Evolutionary conservation across 2,888 invertebrate genomes (phyloP), one percentile per base, ranked within the genome.

Genomic region (Maniola hyperantus): DNA sequence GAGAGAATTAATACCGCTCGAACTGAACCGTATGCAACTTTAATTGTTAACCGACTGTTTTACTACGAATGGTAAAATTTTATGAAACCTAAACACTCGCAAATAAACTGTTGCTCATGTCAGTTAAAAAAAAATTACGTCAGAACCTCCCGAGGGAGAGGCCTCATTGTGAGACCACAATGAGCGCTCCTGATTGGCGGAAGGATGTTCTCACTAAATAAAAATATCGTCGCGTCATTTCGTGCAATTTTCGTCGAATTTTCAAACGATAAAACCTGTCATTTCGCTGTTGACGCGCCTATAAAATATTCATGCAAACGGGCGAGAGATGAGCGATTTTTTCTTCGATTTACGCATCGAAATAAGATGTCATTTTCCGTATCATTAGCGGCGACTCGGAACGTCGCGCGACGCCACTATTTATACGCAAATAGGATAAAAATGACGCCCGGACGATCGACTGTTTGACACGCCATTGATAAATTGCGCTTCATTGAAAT

Each of bases 351-450:
- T 89, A 85, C 87, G 88, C 89, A 83, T 88, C 89, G 89, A 88
- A 92, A 93, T 92, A 92, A 92, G 93, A 92, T 90, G 92, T 92
- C 92, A 92, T 93, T 93, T 93, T 93, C 93, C 92, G 91, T 90
- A 85, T 92, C 93, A 93, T 93, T 93, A 93, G 91, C 92, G 87
- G 80, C 88, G 88, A 84, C 83, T 84, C 82, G 86, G 85, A 84
- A 85, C 87, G 84, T 79, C 84, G 82, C 71, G 72, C 86, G 85
- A 83, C 80, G 86, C 83, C 91, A 92, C 92, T 92, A 92, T 92
- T 91, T 91, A 91, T 90, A 91, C 91, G 90, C 90, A 91, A 91
- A 91, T 92, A 90, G 89, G 90, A 90, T 91, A 90, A 90, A 89
- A 90, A 91, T 88, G 89, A 91, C 87, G 89, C 89, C 87, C 89